Base-by-base conservation (phyloP, 2,113 vertebrate genomes). In the Sarotherodon lohbergeri region DNA sequence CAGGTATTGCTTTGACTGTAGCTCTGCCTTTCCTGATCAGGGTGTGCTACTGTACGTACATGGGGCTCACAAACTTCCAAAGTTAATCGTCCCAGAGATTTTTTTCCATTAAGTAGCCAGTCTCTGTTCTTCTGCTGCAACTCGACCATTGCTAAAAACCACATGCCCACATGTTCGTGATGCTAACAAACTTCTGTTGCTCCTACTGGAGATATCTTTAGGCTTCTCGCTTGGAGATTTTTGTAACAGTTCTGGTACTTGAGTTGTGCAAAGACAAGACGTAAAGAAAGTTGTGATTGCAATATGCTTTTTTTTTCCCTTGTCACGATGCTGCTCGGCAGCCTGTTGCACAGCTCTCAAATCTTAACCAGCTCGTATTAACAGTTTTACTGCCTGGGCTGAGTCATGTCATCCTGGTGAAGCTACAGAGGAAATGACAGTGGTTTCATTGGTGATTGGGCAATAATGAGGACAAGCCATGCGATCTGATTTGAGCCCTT, bases 231-330 rank as follows among this genome's bases (percentile, higher is more conserved):
- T 39, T 39, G 34, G 61, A 68, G 19, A 68, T 68, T 13, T 39
- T 66, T 68, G 6, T 32, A 78, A 50, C 6, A 50, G 43, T 50
- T 50, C 16, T 32, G 46, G 16, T 7, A 19, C 27, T 50, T 78
- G 43, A 19, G 24, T 50, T 78, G 9, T 9, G 22, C 22, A 22
- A 22, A 22, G 22, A 22, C 22, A 22, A 22, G 22, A 22, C 7
- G 0, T 39, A 50, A 78, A 19, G 9, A 50, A 29, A 50, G 6
- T 50, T 19, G 41, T 76, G 0, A 27, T 19, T 76, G 22, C 43
- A 50, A 73, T 48, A 73, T 10, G 3, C 14, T 27, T 29, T 27
- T 71, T 16, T 9, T 4, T 0, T 0, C 3, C 5, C 66, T 24
- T 71, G 36, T 43, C 66, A 43, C 5, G 1, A 16, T 43, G 36